Evolutionary conservation across 2,888 invertebrate species (phyloP), one percentile per base, ranked within the genome.

Genomic region (Zeuzera pyrina): DNA sequence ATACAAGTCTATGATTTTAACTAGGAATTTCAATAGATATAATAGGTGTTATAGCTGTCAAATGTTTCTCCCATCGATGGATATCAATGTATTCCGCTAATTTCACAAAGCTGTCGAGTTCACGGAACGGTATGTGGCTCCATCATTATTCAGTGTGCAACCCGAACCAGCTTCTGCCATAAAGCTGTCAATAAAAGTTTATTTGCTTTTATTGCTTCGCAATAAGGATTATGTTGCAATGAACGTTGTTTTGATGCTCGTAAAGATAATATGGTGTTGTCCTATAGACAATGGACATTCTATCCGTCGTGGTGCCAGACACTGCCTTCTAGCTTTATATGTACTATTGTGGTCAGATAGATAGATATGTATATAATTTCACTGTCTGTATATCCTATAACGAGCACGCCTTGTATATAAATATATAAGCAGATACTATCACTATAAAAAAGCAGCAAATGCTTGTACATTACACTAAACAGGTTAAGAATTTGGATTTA

Each of bases 131-230:
- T 60, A 68, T 66, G 66, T 52, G 56, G 45, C 48, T 54, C 54
- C 61, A 70, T 76, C 66, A 66, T 60, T 71, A 76, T 76, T 74
- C 74, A 57, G 53, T 45, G 48, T 56, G 50, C 57, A 56, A 58
- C 49, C 43, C 52, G 30, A 30, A 15, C 19, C 30, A 12, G 8
- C 24, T 5, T 12, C 8, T 3, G 8, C 8, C 15, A 25, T 25
- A 12, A 8, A 12, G 25, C 25, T 10, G 12, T 25, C 12, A 25
- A 8, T 25, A 11, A 7, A 8, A 12, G 12, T 12, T 23, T 35
- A n/a, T 10, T 43, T 30, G 35, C 39, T 38, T 39, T 43, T 63
- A 58, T 47, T 5, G 10, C 34, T 31, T 41, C 3, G 12, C 1
- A 0, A 33, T 55, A 70, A 51, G 47, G 49, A 42, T 35, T 31